Conservation (phyloP, 2,888 invertebrate species). For the Macrostomum cliftonense region DNA sequence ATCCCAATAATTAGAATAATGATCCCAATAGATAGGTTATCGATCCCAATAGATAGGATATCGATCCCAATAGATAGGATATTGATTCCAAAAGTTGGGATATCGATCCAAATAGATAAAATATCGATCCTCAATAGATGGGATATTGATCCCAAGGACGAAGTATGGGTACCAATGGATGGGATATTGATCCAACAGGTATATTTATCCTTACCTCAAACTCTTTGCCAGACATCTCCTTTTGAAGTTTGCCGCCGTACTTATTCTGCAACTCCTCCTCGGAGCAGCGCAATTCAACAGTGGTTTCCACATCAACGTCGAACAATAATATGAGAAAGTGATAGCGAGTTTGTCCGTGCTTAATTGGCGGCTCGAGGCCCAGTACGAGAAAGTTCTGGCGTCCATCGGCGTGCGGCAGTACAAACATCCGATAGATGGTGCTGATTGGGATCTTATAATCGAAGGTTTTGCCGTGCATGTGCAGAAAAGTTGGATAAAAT, state of each 20-base stretch:
- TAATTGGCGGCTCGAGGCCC: conserved; percentile 91
- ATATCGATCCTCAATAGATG: too few species aligned
- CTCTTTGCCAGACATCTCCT: conserved; percentile 72
- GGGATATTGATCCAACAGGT: too few species aligned
- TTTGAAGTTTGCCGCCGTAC: conserved; percentile 72
- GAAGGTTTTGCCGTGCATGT: conserved; percentile 89
- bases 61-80: too few species aligned
- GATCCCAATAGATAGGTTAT: too few species aligned
- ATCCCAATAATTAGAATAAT: too few species aligned
- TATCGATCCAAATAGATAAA: too few species aligned
- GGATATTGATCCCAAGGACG: too few species aligned
- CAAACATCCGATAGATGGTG: conserved; percentile 74
- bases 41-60: too few species aligned
- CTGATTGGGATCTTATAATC: conserved; percentile 98
- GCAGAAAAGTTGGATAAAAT: conserved; percentile 71
- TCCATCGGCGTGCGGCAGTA: conserved; percentile 88
- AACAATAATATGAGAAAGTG: conserved; percentile 84
- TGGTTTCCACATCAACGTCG: conserved; percentile 76
- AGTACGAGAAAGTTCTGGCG: conserved; percentile 89
- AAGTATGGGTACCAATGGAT: too few species aligned
- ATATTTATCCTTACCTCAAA: conserved; percentile 58
- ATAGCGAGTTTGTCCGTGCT: conserved; percentile 95
- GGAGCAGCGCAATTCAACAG: conserved; percentile 68
- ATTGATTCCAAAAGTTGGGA: too few species aligned
- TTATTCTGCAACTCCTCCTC: conserved; percentile 82